Evolutionary conservation across 2,797 vertebrate genomes (phyloP), one percentile per base, ranked within the genome.

Genomic region (Crocodylus rhombifer): DNA sequence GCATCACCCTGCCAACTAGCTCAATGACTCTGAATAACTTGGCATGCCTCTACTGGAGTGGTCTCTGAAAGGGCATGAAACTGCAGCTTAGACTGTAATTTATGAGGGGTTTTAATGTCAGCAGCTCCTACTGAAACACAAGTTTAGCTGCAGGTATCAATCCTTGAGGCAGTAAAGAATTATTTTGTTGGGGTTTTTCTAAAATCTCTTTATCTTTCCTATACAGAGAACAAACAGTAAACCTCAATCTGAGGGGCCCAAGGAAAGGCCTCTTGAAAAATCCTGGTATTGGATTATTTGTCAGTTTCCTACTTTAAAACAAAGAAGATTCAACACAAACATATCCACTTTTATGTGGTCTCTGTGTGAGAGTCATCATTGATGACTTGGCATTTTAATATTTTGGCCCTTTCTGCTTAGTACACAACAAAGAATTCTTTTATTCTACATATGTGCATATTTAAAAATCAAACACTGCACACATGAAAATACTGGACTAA

Each of bases 1-100:
- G 87, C 62, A 96, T 94, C 55, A 79, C 83, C 88, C 91, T 97
- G 95, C 95, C 97, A 97, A 26, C 74, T 79, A 89, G 82, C 86
- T 94, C 80, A 80, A 85, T 82, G 81, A 95, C 91, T 92, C 75
- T 76, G 82, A 84, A 91, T 88, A 94, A 84, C 71, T 97, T 96
- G 95, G 92, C 94, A 93, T 92, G 55, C 78, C 69, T 94, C 65
- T 86, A 17, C 36, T 89, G 82, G 58, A 91, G 65, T 65, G 86
- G 79, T 93, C 91, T 91, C 91, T 93, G 93, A 91, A 60, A 95
- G 82, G 75, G 87, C 5, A 23, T 61, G 65, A 90, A 90, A 95
- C 75, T 79, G 56, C 51, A 92, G 28, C 84, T 80, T 36, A 78
- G 77, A 82, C 60, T 94, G 85, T 86, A 93, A 96, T 91, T 94